Evolutionary conservation across 92 coral and sea anemone genomes (phyloP).

Genomic region (Pocillopora grandis): DNA sequence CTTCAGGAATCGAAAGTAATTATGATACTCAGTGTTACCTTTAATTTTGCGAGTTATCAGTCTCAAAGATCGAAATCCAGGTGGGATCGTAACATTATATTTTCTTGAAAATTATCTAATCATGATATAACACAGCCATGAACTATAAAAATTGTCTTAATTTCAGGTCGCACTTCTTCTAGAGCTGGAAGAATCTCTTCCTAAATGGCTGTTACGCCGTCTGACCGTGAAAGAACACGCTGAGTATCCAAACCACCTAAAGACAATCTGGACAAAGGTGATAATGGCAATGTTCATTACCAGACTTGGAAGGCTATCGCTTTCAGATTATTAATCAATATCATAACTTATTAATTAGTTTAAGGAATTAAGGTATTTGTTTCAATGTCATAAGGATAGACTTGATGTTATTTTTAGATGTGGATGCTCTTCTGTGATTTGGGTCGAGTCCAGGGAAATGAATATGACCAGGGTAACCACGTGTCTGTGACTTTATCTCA

Average conservation of each 20-base stretch:
- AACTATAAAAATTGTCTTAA: not conserved
- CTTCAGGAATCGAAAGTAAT: too few relatives aligned
- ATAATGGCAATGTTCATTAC: too few relatives aligned
- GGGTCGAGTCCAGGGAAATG: conserved; percentile 33
- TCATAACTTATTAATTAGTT: too few relatives aligned
- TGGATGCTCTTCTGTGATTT: conserved; percentile 47
- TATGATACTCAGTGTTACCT: too few relatives aligned
- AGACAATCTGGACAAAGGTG: conserved; percentile 34
- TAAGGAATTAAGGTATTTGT: too few relatives aligned
- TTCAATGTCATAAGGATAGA: too few relatives aligned
- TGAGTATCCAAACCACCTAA: conserved; percentile 45
- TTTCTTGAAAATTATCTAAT: too few relatives aligned
- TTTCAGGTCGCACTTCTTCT: conserved; percentile 47
- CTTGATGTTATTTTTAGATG: not conserved
- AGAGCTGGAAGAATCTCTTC: conserved; percentile 52
- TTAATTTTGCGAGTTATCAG: too few relatives aligned
- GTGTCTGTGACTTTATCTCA: conserved; percentile 36
- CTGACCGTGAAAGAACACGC: conserved; percentile 39
- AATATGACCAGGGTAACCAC: conserved; percentile 24
- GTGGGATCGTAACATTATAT: too few relatives aligned
- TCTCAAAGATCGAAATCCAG: too few relatives aligned
- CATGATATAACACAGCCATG: too few relatives aligned
- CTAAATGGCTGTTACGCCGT: conserved; percentile 38
- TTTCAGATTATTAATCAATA: not conserved
- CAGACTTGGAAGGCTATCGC: too few relatives aligned